Conservation (phyloP, 1,140 invertebrate genomes). For the Temnothorax longispinosus region DNA sequence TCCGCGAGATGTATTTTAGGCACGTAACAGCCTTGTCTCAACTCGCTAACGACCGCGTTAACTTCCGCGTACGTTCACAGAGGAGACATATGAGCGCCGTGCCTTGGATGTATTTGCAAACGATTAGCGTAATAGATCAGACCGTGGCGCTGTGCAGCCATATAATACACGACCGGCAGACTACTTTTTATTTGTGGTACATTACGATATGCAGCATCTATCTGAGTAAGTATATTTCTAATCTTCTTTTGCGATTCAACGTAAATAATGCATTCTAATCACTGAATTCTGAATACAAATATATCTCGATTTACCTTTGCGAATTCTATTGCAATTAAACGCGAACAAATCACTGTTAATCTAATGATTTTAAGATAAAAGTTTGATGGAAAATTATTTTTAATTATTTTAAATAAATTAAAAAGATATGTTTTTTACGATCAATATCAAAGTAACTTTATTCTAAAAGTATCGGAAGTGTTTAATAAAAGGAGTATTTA, state of each 20-base stretch:
- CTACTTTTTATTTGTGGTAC: slow-evolving; percentile 77
- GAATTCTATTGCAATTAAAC: neutral
- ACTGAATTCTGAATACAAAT: neutral
- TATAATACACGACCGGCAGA: slow-evolving; percentile 70
- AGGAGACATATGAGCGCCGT: slow-evolving; percentile 78
- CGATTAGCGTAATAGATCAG: slow-evolving; percentile 82
- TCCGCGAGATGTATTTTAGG: slow-evolving; percentile 66
- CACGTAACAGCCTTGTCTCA: slow-evolving; percentile 69
- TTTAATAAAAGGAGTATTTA: neutral
- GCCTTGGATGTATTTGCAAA: slow-evolving; percentile 83
- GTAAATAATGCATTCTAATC: neutral
- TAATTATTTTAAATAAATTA: no score
- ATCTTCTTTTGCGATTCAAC: slow-evolving; percentile 10
- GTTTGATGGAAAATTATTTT: neutral
- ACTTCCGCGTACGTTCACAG: slow-evolving; percentile 77
- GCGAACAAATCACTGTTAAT: neutral
- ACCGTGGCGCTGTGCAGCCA: slow-evolving; percentile 75
- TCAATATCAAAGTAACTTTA: neutral
- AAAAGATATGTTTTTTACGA: no score
- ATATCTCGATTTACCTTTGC: neutral
- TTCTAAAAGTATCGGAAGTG: neutral
- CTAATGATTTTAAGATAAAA: neutral
- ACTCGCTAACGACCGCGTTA: slow-evolving; percentile 68
- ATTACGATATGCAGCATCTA: slow-evolving; percentile 79
- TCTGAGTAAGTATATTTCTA: slow-evolving; percentile 77